A percentile compares a stretch with the other conserved stretches of the same genome.
Evolutionary conservation across 2,113 vertebrate species (phyloP).

Genomic region (Pseudorectes ferrugineus): DNA sequence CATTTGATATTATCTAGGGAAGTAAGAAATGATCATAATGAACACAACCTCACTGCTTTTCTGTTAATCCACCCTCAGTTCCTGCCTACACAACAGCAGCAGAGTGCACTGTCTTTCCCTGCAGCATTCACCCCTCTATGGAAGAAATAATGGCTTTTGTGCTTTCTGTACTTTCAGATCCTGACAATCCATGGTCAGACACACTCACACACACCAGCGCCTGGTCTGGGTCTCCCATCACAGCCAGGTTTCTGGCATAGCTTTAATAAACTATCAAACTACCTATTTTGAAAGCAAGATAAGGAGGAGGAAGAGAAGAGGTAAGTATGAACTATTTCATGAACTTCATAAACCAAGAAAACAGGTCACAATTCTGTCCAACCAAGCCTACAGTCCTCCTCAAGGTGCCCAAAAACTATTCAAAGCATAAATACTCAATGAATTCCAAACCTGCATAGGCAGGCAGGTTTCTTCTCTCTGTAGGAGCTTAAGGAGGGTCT

Average conservation of each 20-base stretch:
- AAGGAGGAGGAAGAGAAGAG: background rate
- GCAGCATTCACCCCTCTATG: background rate
- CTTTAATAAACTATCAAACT: background rate
- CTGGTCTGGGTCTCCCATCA: background rate
- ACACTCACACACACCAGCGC: accelerated
- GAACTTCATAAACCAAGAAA: slow-evolving; percentile 8
- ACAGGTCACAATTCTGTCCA: slow-evolving; percentile 12
- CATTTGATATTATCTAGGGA: background rate
- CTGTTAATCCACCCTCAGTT: background rate
- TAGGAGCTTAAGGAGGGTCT: background rate
- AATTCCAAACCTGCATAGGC: background rate
- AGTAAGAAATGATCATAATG: background rate
- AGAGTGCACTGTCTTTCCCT: background rate
- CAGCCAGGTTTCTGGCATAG: slow-evolving; percentile 6
- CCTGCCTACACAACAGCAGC: background rate
- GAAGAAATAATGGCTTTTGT: background rate
- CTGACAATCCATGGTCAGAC: background rate
- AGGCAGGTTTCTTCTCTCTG: background rate
- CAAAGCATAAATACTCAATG: background rate
- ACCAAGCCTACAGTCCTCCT: background rate
- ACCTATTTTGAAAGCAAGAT: background rate
- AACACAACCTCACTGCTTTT: background rate
- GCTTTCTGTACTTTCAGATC: background rate
- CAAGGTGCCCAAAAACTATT: background rate
- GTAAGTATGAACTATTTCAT: background rate